Evolutionary conservation across 2,113 vertebrate species (phyloP), one percentile per base, ranked within the genome.

Genomic region (Phaethon lepturus): DNA sequence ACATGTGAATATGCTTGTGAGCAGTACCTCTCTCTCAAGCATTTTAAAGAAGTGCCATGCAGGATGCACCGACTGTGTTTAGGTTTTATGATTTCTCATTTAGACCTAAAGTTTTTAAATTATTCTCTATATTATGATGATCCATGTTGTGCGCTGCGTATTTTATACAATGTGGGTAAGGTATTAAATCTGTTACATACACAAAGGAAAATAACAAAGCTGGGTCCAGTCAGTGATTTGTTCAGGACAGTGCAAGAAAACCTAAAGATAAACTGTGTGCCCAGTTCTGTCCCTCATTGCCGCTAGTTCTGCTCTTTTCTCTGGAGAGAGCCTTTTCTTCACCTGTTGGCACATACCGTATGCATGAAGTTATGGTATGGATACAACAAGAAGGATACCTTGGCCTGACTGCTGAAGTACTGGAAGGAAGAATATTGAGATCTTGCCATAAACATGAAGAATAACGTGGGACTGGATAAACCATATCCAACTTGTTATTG

Each of bases 401-500:
- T 93, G 75, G 29, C 59, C 38, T 40, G 13, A 72, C 38, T 44
- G 22, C 52, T 72, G 22, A 85, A 95, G 40, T 20, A 68, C 29
- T 44, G 44, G 19, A 55, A 83, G 13, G 40, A 83, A 53, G 69
- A 90, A 73, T n/a, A 91, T 1, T 72, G 67, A 90, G 33, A 44
- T 64, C 29, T 76, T 79, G 53, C 58, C 35, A 63, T 29, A 69
- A 67, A 78, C 13, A 52, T 25, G 24, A 94, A 64, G 74, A 81
- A 79, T 90, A 75, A 42, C 12, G 13, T 73, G 49, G 50, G 11
- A 73, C 17, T 76, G 86, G 33, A 73, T 89, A 86, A 86, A 86
- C 35, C 50, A 94, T 68, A 67, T 72, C 58, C 81, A 79, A 56
- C 24, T 83, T 89, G 45, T 83, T 95, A 88, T 81, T 96, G 56